A percentile compares a stretch with the other conserved stretches of the same genome.
Evolutionary conservation across 2,888 invertebrate species (phyloP).

Genomic region (Dysmachus trigonus): DNA sequence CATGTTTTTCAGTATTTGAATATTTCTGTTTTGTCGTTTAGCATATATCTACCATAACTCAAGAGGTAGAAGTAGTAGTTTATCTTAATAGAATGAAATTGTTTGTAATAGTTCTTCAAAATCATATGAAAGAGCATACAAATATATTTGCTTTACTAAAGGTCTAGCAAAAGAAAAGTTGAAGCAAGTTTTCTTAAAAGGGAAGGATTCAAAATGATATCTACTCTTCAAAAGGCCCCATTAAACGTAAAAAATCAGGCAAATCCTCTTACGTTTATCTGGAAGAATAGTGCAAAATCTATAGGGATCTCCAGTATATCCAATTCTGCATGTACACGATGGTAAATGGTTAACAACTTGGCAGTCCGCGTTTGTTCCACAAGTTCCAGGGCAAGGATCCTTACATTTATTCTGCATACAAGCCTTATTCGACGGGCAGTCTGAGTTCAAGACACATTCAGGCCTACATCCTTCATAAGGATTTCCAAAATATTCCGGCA

Average conservation of each 20-base stretch:
- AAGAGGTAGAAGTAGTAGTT: no score
- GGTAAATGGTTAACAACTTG: conserved; percentile 79
- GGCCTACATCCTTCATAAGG: conserved; percentile 81
- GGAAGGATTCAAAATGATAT: neutral
- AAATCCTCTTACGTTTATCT: conserved; percentile 67
- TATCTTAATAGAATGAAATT: no score
- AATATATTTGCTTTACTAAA: neutral
- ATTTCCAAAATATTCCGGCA: conserved; percentile 78
- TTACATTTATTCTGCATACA: conserved; percentile 78
- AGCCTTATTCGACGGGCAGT: conserved; percentile 76
- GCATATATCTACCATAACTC: no score
- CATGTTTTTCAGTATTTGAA: no score
- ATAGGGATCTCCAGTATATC: conserved; percentile 81
- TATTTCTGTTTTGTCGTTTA: no score
- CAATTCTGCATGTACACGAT: conserved; percentile 73
- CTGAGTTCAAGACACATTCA: conserved; percentile 77
- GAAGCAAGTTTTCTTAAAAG: neutral
- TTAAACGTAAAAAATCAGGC: neutral
- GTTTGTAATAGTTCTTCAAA: no score
- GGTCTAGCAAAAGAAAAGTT: neutral
- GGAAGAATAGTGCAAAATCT: conserved; percentile 66
- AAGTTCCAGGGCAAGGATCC: conserved; percentile 82
- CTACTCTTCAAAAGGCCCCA: neutral
- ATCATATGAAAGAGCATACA: no score
- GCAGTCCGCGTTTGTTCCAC: conserved; percentile 78